Percentiles rank a stretch among this genome's conserved stretches.
These are phyloP conservation scores for Caenorhabditis doughertyi DNA, from an alignment of 2,888 invertebrate genomes.

Conservation along the genomic window DNA sequence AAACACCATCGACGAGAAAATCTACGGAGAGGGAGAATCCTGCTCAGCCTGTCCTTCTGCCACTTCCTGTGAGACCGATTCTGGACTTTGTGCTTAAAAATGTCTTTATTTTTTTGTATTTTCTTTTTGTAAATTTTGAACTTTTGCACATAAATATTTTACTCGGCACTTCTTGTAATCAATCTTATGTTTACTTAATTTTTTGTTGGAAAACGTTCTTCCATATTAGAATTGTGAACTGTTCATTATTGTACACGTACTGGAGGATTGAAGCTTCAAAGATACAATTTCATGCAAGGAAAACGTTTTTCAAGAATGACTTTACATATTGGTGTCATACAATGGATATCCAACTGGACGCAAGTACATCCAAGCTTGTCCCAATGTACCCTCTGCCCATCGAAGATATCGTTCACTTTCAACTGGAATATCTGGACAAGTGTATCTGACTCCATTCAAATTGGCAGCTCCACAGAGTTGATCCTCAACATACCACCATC, in stretches of 20 bases:
- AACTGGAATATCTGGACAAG: slow-evolving; percentile 68
- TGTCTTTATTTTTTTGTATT: neutral
- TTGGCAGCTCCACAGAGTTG: slow-evolving; percentile 74
- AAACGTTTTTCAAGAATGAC: neutral
- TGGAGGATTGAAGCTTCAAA: slow-evolving; percentile 24
- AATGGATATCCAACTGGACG: slow-evolving; percentile 71
- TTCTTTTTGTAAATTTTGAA: too few relatives aligned
- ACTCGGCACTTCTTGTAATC: too few relatives aligned
- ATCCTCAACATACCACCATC: slow-evolving; percentile 75
- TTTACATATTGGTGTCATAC: slow-evolving; percentile 55
- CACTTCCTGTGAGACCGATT: slow-evolving; percentile 39
- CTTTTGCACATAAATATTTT: too few relatives aligned
- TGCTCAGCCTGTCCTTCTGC: slow-evolving; percentile 46
- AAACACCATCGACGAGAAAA: slow-evolving; percentile 36
- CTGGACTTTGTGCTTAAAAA: slow-evolving; percentile 1
- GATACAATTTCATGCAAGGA: slow-evolving; percentile 42
- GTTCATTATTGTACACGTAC: slow-evolving; percentile 50
- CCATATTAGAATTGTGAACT: slow-evolving; percentile 5
- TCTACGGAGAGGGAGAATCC: slow-evolving; percentile 41
- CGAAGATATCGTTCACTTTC: slow-evolving; percentile 68
- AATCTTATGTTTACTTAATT: too few relatives aligned
- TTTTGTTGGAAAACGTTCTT: neutral
- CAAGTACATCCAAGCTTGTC: slow-evolving; percentile 69
- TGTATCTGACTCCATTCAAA: slow-evolving; percentile 74
- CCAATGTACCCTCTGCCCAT: slow-evolving; percentile 72